Evolutionary conservation across 2,113 vertebrate species (phyloP), one percentile per base, ranked within the genome.

Genomic region (Rhinogobius similis): DNA sequence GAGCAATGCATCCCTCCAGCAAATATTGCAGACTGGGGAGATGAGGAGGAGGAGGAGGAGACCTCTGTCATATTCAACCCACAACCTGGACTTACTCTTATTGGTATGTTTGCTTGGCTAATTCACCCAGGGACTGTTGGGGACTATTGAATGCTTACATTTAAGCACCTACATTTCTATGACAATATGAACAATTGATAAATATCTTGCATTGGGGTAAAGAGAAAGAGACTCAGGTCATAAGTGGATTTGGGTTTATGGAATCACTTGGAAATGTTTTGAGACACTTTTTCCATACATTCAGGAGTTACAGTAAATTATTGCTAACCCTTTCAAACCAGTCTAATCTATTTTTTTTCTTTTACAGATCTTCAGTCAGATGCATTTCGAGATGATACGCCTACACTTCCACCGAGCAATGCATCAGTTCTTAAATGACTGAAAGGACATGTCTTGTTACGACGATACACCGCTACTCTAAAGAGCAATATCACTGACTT

Each of bases 1-100:
- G 93, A 92, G 83, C 92, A 93, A 79, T 92, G 92, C 67, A 93
- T 92, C 67, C 93, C 92, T 9, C 92, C 91, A 0, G 90, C 91
- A 21, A 93, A 92, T 80, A 92, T 93, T 2, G 90, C 91, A 13
- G 93, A 93, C 81, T 92, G 92, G 91, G 92, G 89, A 32, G 89
- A 92, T 8, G 92, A 93, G 0, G 90, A 84, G 16, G 88, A 89
- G 16, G 90, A 89, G 21, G 88, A 87, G 23, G 83, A 89, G 69
- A 86, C 79, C 0, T 85, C 73, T 0, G 72, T 92, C 9, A 83
- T 86, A 36, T 74, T 86, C 39, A 91, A 82, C 82, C 79, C 84
- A 53, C 89, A 92, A 68, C 81, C 71, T 43, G 84, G 82, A 68
- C 62, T 85, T 61, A 92, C 92, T 2, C 86, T 93, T 11, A 90